These are phyloP conservation scores for Ichneumon xanthorius DNA, from an alignment of 2,888 invertebrate genomes.

Conservation along the genomic window DNA sequence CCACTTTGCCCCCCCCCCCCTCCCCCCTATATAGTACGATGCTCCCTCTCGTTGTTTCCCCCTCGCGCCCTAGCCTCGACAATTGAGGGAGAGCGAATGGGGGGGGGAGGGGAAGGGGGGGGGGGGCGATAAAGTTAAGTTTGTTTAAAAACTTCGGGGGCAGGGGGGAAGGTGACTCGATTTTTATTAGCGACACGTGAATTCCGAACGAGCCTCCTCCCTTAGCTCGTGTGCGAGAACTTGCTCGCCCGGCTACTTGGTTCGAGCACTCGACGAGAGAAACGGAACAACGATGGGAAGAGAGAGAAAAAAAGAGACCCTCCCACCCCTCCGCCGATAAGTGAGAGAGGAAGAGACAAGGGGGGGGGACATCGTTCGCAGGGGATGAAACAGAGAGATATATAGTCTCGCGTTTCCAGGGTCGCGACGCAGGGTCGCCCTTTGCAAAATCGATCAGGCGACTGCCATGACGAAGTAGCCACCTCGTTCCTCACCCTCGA, in stretches of 20 bases:
- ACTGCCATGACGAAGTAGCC: constrained; percentile 51
- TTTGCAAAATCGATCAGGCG: constrained; percentile 68
- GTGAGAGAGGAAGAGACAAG: background rate
- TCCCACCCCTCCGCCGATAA: background rate
- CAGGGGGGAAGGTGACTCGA: constrained; percentile 70
- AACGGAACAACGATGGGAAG: constrained; percentile 6
- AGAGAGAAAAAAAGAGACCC: background rate
- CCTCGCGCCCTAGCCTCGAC: constrained; percentile 71
- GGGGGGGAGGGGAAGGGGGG: constrained; percentile 72
- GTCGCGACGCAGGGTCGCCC: constrained; percentile 61
- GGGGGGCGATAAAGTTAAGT: constrained; percentile 82
- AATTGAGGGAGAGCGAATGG: constrained; percentile 77
- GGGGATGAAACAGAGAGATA: constrained; percentile 46
- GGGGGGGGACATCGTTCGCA: constrained; percentile 45
- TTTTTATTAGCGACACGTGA: constrained; percentile 79
- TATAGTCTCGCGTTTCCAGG: constrained; percentile 47
- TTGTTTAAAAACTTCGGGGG: constrained; percentile 81
- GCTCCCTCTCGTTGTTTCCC: constrained; percentile 45
- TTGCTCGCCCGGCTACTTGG: background rate
- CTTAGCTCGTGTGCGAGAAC: background rate
- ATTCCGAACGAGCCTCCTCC: constrained; percentile 73
- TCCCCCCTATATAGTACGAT: constrained; percentile 13
- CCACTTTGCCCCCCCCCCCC: constrained; percentile 15
- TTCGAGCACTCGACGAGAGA: constrained; percentile 28
- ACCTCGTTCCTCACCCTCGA: constrained; percentile 34